Evolutionary conservation across 35 echinoderm and acorn worm species (phyloP), one percentile per base, ranked within the genome.

Genomic region (Strongylocentrotus purpuratus): DNA sequence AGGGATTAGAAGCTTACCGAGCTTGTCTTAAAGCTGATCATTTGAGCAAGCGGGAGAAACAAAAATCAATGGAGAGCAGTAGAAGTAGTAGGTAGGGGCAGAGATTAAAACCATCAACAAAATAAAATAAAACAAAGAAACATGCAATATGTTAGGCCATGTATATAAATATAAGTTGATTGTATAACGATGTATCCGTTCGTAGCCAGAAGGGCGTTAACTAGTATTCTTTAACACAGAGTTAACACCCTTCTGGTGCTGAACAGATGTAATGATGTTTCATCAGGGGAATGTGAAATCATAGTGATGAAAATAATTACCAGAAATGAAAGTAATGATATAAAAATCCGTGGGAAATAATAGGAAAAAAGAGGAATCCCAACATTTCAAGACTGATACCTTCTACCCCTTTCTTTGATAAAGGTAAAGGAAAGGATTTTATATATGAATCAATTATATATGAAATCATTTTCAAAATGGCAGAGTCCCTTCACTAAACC

Each of bases 1-100:
- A 94, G 65, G 65, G 65, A n/a, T 78, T 78, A 55, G 18, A 32
- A 89, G 87, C 87, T 89, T 89, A 89, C 87, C 87, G 87, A 89
- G 87, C 87, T 89, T 89, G 87, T 89, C 87, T 89, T 89, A 89
- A 89, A 89, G 87, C 87, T 89, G 87, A 89, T 89, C 87, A 41
- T 45, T 89, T 45, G 87, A 89, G 87, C 87, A 89, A 89, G 87
- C 87, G 87, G 87, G 87, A 89, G 32, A 89, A 89, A 45, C 45
- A 33, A 89, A 46, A 89, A 89, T 89, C 87, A 89, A 89, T 45
- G 45, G 45, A 88, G 45, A 46, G 87, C 32, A 6, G 87, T 89
- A 46, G 45, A 89, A 89, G 45, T 46, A 89, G 65, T 78, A 28
- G 33, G 65, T 78, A 28, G 33, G 87, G 87, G 87, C 33, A 46